phyloP scores from a whole-genome alignment of 2,888 invertebrate genomes.

The Chymomyza procnemis region DNA sequence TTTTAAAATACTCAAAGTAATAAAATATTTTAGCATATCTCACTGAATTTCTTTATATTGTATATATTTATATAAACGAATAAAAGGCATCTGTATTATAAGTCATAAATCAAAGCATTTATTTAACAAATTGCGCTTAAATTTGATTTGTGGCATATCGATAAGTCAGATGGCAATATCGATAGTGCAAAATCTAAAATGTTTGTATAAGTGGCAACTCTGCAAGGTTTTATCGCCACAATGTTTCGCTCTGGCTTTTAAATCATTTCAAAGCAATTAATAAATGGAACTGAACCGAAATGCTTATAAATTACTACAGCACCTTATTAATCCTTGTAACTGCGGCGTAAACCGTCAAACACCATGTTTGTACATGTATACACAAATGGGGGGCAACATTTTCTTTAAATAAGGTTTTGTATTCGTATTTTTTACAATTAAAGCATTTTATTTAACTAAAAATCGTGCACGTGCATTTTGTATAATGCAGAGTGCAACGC shows the following conservation, averaged over 20 bases:
- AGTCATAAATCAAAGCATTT: neutral
- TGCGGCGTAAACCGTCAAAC: neutral
- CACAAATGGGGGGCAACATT: too few species aligned
- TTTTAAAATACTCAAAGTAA: too few species aligned
- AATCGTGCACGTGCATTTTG: conserved; percentile 13
- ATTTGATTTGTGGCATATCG: neutral
- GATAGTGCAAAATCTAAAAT: neutral
- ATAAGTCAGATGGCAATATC: neutral
- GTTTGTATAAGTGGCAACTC: neutral
- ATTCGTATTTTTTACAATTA: conserved; percentile 44
- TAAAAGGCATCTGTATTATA: too few species aligned
- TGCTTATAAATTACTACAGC: too few species aligned
- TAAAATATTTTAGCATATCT: too few species aligned
- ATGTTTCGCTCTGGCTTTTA: too few species aligned
- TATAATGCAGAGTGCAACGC: neutral
- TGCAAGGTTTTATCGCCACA: neutral
- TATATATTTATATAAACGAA: too few species aligned
- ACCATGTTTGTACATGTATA: too few species aligned
- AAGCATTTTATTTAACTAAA: conserved; percentile 61
- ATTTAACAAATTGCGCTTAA: neutral
- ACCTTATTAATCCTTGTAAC: too few species aligned
- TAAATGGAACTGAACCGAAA: too few species aligned
- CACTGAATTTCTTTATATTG: too few species aligned
- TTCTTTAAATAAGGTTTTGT: neutral
- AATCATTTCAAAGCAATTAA: too few species aligned